Conservation (phyloP, 92 coral and sea anemone genomes). For the Porites lobata region DNA sequence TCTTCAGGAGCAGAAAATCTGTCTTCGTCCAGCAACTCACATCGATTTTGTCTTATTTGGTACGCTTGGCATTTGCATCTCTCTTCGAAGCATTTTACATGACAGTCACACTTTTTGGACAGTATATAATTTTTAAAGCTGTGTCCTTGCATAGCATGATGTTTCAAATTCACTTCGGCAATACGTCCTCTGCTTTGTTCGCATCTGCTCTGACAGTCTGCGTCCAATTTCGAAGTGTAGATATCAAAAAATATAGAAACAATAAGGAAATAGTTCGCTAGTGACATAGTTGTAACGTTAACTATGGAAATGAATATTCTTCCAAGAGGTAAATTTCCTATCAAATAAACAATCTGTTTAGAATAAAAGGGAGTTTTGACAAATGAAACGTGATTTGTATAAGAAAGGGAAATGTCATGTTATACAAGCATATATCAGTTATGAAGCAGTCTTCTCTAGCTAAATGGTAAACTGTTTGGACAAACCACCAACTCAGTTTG, state of each 20-base stretch:
- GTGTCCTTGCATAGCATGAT: constrained; percentile 41
- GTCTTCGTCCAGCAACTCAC: constrained; percentile 44
- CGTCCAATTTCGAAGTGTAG: neutral
- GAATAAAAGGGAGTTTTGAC: too few relatives aligned
- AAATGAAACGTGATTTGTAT: too few relatives aligned
- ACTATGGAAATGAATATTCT: neutral
- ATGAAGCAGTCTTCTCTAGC: too few relatives aligned
- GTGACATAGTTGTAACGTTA: neutral
- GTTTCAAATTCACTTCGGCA: neutral
- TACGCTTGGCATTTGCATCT: constrained; percentile 46
- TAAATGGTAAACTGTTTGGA: too few relatives aligned
- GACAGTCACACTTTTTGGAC: constrained; percentile 13
- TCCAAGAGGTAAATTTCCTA: neutral
- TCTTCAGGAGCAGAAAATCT: constrained; percentile 23
- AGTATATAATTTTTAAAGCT: constrained; percentile 42
- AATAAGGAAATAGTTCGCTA: neutral
- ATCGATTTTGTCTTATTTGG: constrained; percentile 22
- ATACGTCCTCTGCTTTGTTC: neutral
- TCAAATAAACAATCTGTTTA: too few relatives aligned
- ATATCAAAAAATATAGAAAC: neutral
- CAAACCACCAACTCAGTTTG: too few relatives aligned
- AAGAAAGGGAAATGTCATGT: too few relatives aligned
- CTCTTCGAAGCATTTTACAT: constrained; percentile 43
- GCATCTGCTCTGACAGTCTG: neutral
- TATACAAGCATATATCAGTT: too few relatives aligned